phyloP scores from a whole-genome alignment of 2,113 vertebrate species.

The Microtus oregoni region DNA sequence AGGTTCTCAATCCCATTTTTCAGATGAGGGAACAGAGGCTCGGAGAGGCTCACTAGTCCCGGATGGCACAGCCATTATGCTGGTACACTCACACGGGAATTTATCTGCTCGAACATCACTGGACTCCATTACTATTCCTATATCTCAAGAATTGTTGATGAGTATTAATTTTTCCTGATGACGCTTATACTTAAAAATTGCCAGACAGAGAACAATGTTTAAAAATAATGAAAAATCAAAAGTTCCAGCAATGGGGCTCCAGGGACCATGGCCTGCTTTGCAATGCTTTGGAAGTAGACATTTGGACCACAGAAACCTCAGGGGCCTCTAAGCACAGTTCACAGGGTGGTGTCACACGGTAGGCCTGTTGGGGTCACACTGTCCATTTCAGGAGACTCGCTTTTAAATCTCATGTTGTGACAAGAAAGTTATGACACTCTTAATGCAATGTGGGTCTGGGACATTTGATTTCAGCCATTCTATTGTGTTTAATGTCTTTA shows the following conservation, averaged over 20 bases:
- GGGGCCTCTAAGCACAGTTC: neutral
- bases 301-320: neutral
- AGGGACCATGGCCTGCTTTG: neutral
- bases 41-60: neutral
- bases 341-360: neutral
- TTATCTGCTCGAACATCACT: neutral
- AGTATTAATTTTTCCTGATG: neutral
- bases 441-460: conserved; percentile 49
- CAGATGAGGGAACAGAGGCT: neutral
- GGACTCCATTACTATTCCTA: neutral
- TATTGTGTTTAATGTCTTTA: conserved; percentile 43
- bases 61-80: neutral
- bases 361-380: neutral
- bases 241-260: neutral
- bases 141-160: neutral
- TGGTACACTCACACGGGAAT: neutral
- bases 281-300: neutral
- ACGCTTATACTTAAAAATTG: neutral
- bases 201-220: neutral
- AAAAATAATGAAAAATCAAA: neutral
- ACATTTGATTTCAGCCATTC: conserved; percentile 3
- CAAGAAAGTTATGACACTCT: neutral
- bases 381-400: conserved; percentile 37
- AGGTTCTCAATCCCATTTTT: neutral
- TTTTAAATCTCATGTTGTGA: conserved; percentile 44